Base-by-base conservation (phyloP, 2,113 vertebrate genomes). In the Sinocyclocheilus rhinocerous region DNA sequence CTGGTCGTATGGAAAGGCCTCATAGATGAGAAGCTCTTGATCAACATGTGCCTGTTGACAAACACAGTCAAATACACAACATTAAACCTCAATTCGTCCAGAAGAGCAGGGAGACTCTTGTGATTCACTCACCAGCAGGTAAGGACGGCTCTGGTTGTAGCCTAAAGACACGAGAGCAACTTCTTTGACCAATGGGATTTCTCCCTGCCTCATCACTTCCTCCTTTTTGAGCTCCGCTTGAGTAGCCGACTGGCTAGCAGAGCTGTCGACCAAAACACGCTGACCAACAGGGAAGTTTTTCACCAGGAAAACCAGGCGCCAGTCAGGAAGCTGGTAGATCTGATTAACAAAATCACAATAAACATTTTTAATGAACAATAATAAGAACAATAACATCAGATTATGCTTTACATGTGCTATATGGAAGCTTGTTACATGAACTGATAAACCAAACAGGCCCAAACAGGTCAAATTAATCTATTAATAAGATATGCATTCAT, bases 261-360 rank as follows among this genome's bases (percentile, higher is more conserved):
- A 97, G 83, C 97, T 97, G 94, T 98, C 97, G 63, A 98, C 97
- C 84, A 98, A 91, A 42, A 98, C 97, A 1, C 97, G 94, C 92
- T 98, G 97, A 75, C 97, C 97, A 55, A 97, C 95, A 0, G 97
- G 97, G 87, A 98, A 98, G 90, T 98, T 97, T 92, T 97, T 97
- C 90, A 97, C 97, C 90, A 98, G 93, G 92, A 98, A 98, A 18
- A 98, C 97, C 88, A 98, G 86, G 0, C 97, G 93, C 97, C 97
- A 98, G 10, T 97, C 97, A 0, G 97, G 97, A 4, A 98, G 94
- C 92, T 98, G 97, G 89, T 96, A 97, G 84, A 98, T 97, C 97
- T 98, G 85, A 85, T 24, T 50, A 7, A 33, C 29, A 33, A 33
- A 33, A 33, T 33, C 29, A 33, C 29, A 33, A 26, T 26, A 26